Base-by-base conservation (phyloP, 2,888 invertebrate species). In the Apotomis turbidana region DNA sequence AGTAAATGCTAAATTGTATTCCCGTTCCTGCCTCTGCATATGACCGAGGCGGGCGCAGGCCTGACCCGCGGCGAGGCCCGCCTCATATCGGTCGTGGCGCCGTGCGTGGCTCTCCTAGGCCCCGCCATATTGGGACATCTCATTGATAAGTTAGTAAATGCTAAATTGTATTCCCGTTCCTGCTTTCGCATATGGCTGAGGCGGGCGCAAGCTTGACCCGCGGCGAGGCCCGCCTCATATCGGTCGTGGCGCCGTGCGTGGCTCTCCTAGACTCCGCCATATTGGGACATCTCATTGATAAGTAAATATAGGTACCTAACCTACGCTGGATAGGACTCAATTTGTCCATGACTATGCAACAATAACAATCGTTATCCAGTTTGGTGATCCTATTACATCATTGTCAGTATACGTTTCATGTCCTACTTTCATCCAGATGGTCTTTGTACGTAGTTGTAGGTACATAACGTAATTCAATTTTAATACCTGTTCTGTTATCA, bases 1-100 rank as follows among this genome's bases (percentile, higher is more conserved):
- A 80, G 95, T 95, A 76, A 2, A 27, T 27, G 27, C 27, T 27
- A 2, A 27, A 27, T 27, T 1, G 27, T 98, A 76, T 95, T 97
- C 81, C 96, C 98, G 6, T 96, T 97, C 88, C 95, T 98, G 75
- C 95, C 97, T 15, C 93, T 96, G 73, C 97, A 97, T 89, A 96
- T 97, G 96, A 90, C 94, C 75, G 66, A 66, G 5, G n/a, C 51
- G 61, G 91, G 94, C 74, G 93, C 96, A 76, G 98, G 97, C 0
- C 87, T 98, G 77, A 95, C 96, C 68, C 91, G 95, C 75, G 94
- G 95, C 68, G 97, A 98, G 87, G 95, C 96, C 49, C 95, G 97
- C 27, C 94, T 96, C 71, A 95, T 98, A 79, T 97, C 97, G 70
- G 95, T 96, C 58, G 94, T 97, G 68, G 96, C 97, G 38, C 97